phyloP scores from a whole-genome alignment of 2,888 invertebrate species.

The Drosophila birchii region DNA sequence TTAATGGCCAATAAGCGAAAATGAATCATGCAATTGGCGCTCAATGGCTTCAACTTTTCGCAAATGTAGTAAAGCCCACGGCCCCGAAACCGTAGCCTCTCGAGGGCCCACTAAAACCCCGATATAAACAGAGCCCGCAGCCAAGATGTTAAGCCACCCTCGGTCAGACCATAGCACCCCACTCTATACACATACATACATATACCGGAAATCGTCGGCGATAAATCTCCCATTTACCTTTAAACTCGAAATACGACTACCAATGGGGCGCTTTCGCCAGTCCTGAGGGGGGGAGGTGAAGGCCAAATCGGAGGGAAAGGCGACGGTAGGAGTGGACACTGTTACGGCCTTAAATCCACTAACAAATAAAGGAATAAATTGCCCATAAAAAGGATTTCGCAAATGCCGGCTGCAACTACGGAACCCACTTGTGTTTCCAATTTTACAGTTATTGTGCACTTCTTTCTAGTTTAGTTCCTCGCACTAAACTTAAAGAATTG shows the following conservation, averaged over 20 bases:
- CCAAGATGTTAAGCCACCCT: slow-evolving; percentile 40
- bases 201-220: slow-evolving; percentile 63
- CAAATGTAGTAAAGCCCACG: slow-evolving; percentile 42
- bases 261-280: slow-evolving; percentile 47
- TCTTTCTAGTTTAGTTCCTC: slow-evolving; percentile 39
- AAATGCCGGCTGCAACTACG: slow-evolving; percentile 73
- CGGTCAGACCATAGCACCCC: slow-evolving; percentile 31
- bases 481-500: slow-evolving; percentile 37
- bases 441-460: slow-evolving; percentile 50
- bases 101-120: slow-evolving; percentile 74
- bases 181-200: background rate
- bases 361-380: slow-evolving; percentile 81
- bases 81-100: slow-evolving; percentile 43
- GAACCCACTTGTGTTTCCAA: slow-evolving; percentile 53
- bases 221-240: slow-evolving; percentile 80
- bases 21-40: slow-evolving; percentile 72
- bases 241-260: slow-evolving; percentile 76
- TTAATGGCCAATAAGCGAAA: slow-evolving; percentile 68
- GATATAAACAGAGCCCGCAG: slow-evolving; percentile 67
- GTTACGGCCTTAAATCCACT: slow-evolving; percentile 77
- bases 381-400: slow-evolving; percentile 81
- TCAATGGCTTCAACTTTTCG: slow-evolving; percentile 60
- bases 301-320: slow-evolving; percentile 14
- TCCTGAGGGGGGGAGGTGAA: background rate
- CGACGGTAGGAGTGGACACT: slow-evolving; percentile 36